Conservation (phyloP, 2,797 vertebrate genomes). For the Melanotaenia parkinsoni region DNA sequence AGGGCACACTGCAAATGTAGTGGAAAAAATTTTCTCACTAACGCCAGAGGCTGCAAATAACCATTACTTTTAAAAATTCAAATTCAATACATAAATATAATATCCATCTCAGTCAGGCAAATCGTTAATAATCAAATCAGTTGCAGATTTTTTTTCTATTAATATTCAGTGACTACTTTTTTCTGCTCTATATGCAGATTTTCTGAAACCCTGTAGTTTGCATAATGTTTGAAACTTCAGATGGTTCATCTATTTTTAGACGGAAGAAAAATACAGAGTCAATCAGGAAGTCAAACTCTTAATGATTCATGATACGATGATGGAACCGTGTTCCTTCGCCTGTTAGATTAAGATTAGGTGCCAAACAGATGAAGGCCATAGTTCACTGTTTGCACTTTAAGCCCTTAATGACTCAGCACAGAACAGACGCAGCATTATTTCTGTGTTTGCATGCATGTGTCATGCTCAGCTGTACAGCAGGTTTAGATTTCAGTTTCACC, state of each 20-base stretch:
- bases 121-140: background rate
- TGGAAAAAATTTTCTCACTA: background rate
- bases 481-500: background rate
- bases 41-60: background rate
- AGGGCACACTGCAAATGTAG: constrained; percentile 1
- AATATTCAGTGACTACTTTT: background rate
- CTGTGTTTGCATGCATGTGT: constrained; percentile 1
- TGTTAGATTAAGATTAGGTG: background rate
- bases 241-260: constrained; percentile 25
- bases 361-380: background rate
- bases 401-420: constrained; percentile 5
- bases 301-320: constrained; percentile 26
- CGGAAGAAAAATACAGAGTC: background rate
- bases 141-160: background rate
- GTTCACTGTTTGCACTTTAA: background rate
- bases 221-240: background rate
- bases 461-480: background rate
- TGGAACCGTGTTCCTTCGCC: constrained; percentile 1
- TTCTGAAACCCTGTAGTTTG: background rate
- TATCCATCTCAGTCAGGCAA: background rate
- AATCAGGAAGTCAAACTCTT: constrained; percentile 20
- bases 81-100: background rate
- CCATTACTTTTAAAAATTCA: background rate
- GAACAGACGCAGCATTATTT: constrained; percentile 9
- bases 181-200: background rate